These are phyloP conservation scores for Rotaria magnacalcarata DNA, from an alignment of 2,888 invertebrate species.

Conservation along the genomic window DNA sequence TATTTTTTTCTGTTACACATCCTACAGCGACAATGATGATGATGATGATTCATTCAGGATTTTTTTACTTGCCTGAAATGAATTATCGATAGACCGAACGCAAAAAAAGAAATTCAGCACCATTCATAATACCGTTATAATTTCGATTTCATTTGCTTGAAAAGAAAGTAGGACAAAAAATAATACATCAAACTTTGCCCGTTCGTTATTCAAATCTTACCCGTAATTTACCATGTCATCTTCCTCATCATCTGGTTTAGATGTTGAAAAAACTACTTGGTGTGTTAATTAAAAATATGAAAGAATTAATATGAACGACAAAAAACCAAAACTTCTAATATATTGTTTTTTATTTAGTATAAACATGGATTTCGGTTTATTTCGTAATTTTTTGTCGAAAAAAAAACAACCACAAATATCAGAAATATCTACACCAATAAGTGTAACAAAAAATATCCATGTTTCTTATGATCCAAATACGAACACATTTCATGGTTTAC, in stretches of 20 bases:
- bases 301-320: not conserved
- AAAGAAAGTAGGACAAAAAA: not conserved
- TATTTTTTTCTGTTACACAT: not conserved
- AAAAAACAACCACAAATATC: not conserved
- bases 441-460: constrained; percentile 19
- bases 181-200: not conserved
- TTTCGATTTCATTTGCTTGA: not conserved
- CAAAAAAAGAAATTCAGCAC: not conserved
- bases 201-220: not conserved
- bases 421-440: not conserved
- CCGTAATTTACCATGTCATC: not conserved
- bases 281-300: not conserved
- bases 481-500: constrained; percentile 19
- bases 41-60: not conserved
- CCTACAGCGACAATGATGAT: not conserved
- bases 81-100: not conserved
- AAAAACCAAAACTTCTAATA: not conserved
- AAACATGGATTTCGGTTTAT: not conserved
- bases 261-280: not conserved
- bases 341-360: not conserved
- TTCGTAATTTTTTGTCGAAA: not conserved
- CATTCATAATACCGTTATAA: not conserved
- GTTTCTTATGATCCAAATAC: not conserved
- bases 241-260: not conserved
- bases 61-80: not conserved